Evolutionary conservation across 64 coral and sea anemone genomes (phyloP).

Genomic region (Montipora foliosa): DNA sequence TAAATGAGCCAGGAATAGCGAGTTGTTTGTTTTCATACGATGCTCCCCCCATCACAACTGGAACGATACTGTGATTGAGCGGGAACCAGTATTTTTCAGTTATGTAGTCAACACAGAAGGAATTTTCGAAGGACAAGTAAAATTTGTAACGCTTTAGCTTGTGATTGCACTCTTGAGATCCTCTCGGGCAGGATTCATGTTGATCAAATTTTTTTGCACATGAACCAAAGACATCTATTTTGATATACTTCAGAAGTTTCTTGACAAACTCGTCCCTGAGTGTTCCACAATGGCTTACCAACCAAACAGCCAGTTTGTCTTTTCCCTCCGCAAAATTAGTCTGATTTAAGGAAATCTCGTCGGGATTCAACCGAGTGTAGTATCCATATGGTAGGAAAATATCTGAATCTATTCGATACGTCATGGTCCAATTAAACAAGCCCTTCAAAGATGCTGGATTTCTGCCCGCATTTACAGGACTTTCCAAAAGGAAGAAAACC

Average conservation of each 20-base stretch:
- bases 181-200: constrained; percentile 3
- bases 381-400: constrained; percentile 47
- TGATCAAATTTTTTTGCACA: constrained; percentile 59
- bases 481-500: constrained; percentile 61
- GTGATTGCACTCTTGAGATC: constrained; percentile 16
- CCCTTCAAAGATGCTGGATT: not conserved
- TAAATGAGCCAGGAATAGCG: constrained; percentile 74
- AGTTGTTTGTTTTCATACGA: constrained; percentile 45
- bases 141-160: constrained; percentile 67
- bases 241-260: constrained; percentile 60
- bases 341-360: not conserved
- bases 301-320: constrained; percentile 63
- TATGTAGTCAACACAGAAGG: constrained; percentile 67
- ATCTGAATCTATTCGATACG: constrained; percentile 76
- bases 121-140: constrained; percentile 70
- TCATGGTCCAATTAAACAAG: constrained; percentile 67
- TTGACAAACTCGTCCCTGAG: constrained; percentile 54
- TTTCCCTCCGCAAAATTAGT: constrained; percentile 42
- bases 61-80: constrained; percentile 38
- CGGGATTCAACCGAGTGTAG: constrained; percentile 20
- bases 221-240: constrained; percentile 57
- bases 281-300: constrained; percentile 59
- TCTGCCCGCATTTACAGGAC: constrained; percentile 22
- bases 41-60: constrained; percentile 70
- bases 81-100: constrained; percentile 81